Conservation (phyloP, 1,140 invertebrate genomes). For the Ceratitis capitata region DNA sequence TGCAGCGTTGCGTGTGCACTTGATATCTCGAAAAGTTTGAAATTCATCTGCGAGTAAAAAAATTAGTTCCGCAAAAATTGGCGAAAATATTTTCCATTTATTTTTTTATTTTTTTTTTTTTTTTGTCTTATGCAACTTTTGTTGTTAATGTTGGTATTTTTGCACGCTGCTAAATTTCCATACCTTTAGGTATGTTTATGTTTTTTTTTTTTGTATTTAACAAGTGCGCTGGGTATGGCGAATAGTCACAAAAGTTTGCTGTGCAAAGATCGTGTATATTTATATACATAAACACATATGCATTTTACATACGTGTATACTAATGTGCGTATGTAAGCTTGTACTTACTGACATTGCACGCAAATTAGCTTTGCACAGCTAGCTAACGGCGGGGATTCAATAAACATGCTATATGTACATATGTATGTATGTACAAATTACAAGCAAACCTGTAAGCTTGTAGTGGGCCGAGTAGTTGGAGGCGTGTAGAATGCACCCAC, state of each 20-base stretch:
- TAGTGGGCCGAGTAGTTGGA: not conserved
- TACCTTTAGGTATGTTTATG: not conserved
- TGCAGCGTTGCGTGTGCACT: not conserved
- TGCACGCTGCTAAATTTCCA: not conserved
- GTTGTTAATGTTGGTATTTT: not conserved
- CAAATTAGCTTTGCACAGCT: not conserved
- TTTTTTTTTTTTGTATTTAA: no score
- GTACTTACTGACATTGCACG: conserved; percentile 4
- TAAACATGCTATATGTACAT: not conserved
- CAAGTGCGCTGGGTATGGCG: not conserved
- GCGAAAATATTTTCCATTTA: not conserved
- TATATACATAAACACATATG: not conserved
- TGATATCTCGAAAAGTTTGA: conserved; percentile 22
- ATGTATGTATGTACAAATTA: not conserved
- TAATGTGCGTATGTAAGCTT: not conserved
- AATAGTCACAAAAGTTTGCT: not conserved
- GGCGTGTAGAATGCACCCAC: not conserved
- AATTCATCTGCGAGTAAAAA: not conserved
- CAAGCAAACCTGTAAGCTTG: not conserved
- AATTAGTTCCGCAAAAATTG: not conserved
- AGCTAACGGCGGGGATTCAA: not conserved
- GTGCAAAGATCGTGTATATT: not conserved
- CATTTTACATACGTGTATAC: not conserved
- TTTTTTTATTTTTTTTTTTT: no score
- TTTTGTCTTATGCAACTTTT: not conserved